These are phyloP conservation scores for Trachelus stipa DNA, from an alignment of 2,888 invertebrate genomes.

Conservation along the genomic window DNA sequence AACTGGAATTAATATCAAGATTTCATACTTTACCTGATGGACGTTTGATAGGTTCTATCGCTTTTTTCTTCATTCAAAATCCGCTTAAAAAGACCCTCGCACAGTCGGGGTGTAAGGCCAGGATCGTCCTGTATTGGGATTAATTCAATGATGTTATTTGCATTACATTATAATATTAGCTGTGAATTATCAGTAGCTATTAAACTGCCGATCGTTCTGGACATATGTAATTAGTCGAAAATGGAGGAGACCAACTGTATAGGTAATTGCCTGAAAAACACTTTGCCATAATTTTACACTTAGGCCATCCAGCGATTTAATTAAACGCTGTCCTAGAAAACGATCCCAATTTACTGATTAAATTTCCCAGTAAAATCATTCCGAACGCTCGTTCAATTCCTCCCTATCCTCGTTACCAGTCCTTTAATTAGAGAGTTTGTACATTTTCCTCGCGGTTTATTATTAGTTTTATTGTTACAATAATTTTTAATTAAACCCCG, in stretches of 20 bases:
- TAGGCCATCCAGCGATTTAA: slow-evolving; percentile 37
- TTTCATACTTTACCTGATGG: slow-evolving; percentile 60
- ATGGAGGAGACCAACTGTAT: background rate
- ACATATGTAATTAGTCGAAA: background rate
- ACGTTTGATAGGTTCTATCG: slow-evolving; percentile 49
- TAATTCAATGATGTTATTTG: background rate
- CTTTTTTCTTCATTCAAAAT: slow-evolving; percentile 58
- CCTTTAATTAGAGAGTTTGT: slow-evolving; percentile 1
- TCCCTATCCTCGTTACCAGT: background rate
- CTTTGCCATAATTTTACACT: slow-evolving; percentile 4
- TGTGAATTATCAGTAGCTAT: background rate
- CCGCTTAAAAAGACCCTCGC: slow-evolving; percentile 67
- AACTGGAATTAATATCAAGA: background rate
- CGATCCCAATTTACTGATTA: slow-evolving; percentile 36
- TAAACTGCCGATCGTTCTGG: background rate
- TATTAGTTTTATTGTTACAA: slow-evolving; percentile 2
- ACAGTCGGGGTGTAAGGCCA: slow-evolving; percentile 72
- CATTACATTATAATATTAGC: background rate
- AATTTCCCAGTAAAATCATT: slow-evolving; percentile 24
- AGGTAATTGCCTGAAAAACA: background rate
- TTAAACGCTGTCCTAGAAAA: slow-evolving; percentile 35
- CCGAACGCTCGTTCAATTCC: background rate
- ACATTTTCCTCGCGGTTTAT: background rate
- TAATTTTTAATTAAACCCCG: slow-evolving; percentile 1
- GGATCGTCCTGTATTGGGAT: slow-evolving; percentile 63